Conservation (phyloP, 2,888 invertebrate species). For the Leptinotarsa peninsularis region DNA sequence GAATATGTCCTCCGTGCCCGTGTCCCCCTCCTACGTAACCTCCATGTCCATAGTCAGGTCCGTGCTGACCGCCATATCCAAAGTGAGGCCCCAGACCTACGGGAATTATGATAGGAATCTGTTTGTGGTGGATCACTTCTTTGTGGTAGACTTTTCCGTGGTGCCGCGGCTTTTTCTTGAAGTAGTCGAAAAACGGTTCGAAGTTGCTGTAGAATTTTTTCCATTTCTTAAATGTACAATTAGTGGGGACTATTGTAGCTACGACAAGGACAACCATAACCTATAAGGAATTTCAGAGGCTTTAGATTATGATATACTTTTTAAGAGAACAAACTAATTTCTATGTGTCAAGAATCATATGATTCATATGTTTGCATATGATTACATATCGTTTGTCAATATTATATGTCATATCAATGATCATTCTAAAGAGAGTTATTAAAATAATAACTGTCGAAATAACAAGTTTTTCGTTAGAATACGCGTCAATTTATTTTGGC, state of each 20-base stretch:
- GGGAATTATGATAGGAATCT: conserved; percentile 22
- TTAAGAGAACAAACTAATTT: not conserved
- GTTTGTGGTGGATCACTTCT: conserved; percentile 20
- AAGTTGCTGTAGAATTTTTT: conserved; percentile 38
- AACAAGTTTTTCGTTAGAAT: no score
- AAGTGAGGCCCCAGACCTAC: not conserved
- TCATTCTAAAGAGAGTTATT: no score
- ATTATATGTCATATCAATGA: no score
- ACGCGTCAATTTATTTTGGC: no score
- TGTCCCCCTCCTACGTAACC: not conserved
- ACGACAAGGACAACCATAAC: conserved; percentile 35
- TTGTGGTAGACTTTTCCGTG: conserved; percentile 18
- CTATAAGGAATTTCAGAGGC: conserved; percentile 28
- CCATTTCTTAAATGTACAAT: conserved; percentile 41
- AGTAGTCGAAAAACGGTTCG: conserved; percentile 36
- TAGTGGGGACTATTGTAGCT: conserved; percentile 24
- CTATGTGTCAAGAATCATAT: not conserved
- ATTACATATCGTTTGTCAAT: not conserved
- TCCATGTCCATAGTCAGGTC: not conserved
- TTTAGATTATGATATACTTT: not conserved
- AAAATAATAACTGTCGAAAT: no score
- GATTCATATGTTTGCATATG: no score
- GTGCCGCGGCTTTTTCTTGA: conserved; percentile 28
- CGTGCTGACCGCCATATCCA: conserved; percentile 2
- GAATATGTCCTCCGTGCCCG: not conserved